Conservation (phyloP, 2,113 vertebrate genomes). For the Myiopsitta monachus region DNA sequence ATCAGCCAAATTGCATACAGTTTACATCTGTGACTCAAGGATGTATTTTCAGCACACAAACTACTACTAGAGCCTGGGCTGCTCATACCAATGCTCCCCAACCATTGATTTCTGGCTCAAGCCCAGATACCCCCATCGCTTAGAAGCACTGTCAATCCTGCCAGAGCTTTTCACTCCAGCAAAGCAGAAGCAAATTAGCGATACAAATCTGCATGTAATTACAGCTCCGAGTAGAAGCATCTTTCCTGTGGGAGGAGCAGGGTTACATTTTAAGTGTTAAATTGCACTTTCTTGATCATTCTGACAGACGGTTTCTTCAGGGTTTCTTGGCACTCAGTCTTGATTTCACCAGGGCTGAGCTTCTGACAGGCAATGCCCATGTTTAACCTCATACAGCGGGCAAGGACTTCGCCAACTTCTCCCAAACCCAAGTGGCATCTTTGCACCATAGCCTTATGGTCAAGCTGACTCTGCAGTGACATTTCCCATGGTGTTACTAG, state of each 20-base stretch:
- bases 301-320: not conserved
- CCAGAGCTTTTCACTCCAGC: not conserved
- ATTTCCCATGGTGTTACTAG: not conserved
- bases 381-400: not conserved
- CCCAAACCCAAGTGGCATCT: not conserved
- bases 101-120: not conserved
- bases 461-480: not conserved
- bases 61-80: not conserved
- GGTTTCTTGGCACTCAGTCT: not conserved
- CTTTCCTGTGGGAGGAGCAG: constrained; percentile 15
- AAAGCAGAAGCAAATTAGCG: not conserved
- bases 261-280: constrained; percentile 27
- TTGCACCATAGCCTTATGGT: not conserved
- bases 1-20: not conserved
- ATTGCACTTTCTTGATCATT: not conserved
- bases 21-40: not conserved
- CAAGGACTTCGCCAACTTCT: not conserved
- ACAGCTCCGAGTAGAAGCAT: constrained; percentile 15
- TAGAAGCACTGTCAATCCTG: not conserved
- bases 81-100: not conserved
- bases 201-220: not conserved
- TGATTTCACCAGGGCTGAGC: not conserved
- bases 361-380: accelerated
- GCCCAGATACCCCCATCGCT: not conserved
- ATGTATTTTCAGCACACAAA: not conserved